phyloP scores from a whole-genome alignment of 2,797 vertebrate species.

The Chaetophractus vellerosus region DNA sequence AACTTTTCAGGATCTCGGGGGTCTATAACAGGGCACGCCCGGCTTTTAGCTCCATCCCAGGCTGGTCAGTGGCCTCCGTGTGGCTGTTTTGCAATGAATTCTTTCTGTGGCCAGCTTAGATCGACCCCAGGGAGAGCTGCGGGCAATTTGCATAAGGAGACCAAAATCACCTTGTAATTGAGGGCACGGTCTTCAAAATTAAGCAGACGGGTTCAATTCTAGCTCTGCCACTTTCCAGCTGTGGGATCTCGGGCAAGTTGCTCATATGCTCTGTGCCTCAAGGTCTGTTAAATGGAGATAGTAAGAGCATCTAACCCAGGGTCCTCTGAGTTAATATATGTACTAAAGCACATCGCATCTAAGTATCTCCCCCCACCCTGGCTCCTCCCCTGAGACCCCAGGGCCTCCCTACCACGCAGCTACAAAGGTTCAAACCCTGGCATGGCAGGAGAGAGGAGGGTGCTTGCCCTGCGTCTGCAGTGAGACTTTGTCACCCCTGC shows the following conservation, averaged over 20 bases:
- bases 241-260: neutral
- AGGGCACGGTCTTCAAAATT: neutral
- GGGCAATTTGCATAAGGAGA: neutral
- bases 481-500: neutral
- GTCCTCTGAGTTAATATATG: neutral
- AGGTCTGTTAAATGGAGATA: neutral
- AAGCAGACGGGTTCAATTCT: neutral
- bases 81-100: neutral
- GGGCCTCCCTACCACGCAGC: neutral
- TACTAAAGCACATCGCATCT: neutral
- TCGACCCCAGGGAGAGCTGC: neutral
- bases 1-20: neutral
- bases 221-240: slow-evolving; percentile 24
- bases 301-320: neutral
- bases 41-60: neutral
- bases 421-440: neutral
- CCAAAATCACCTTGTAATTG: slow-evolving; percentile 39
- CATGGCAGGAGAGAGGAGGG: neutral
- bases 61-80: neutral
- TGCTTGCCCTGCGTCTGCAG: neutral
- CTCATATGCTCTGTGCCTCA: neutral
- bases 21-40: neutral
- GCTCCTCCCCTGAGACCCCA: neutral
- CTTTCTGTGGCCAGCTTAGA: neutral
- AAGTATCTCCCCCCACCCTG: neutral